Percentiles rank a stretch among this genome's conserved stretches.
These are phyloP conservation scores for Typhlomys cinereus DNA, from an alignment of 2,113 vertebrate genomes.

Conservation along the genomic window DNA sequence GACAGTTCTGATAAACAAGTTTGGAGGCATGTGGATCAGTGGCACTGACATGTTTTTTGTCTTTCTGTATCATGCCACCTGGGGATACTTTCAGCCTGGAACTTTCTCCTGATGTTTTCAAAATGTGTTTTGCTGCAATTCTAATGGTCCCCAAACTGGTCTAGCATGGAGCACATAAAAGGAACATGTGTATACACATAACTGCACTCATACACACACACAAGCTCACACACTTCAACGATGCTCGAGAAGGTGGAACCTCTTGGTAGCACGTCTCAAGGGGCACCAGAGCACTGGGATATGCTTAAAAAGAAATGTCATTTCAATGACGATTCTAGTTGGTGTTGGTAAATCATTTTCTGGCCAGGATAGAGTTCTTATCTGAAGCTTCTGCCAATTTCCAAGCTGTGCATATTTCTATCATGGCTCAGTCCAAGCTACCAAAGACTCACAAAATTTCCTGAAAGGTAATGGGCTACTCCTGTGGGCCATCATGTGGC, in stretches of 20 bases:
- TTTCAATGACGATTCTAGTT: not conserved
- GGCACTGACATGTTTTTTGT: not conserved
- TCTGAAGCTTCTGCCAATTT: not conserved
- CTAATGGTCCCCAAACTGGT: not conserved
- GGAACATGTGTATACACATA: fast-evolving
- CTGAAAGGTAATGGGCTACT: not conserved
- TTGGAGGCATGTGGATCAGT: not conserved
- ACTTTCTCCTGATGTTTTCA: constrained; percentile 4
- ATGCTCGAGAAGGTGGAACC: not conserved
- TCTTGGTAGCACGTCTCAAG: not conserved
- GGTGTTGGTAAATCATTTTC: not conserved
- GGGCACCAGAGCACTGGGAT: not conserved
- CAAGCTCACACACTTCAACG: not conserved
- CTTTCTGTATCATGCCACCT: not conserved
- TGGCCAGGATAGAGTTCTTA: not conserved
- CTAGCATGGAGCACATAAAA: not conserved
- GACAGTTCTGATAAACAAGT: not conserved
- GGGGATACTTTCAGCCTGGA: not conserved
- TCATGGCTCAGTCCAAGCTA: not conserved
- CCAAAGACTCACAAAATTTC: not conserved
- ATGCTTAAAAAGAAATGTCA: not conserved
- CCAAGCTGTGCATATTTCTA: not conserved
- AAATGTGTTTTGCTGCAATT: not conserved
- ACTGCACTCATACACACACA: no score
- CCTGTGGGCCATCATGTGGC: not conserved